These are phyloP conservation scores for Melinaea menophilus DNA, from an alignment of 2,888 invertebrate genomes.

Conservation along the genomic window DNA sequence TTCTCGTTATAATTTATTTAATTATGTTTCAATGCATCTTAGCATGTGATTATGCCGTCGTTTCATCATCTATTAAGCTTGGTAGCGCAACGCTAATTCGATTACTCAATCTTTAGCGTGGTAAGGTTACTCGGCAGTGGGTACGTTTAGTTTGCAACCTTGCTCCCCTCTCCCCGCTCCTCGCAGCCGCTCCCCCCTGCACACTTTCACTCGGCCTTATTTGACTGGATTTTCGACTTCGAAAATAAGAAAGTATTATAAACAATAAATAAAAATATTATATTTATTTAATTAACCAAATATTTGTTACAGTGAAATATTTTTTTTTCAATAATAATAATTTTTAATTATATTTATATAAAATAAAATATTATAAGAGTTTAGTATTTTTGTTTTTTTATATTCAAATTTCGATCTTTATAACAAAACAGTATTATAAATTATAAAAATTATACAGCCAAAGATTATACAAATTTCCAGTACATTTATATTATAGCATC, in stretches of 20 bases:
- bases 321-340: no score
- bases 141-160: constrained; percentile 64
- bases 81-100: constrained; percentile 67
- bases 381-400: no score
- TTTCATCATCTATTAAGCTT: constrained; percentile 47
- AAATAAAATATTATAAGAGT: no score
- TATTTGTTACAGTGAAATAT: no score
- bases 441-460: not conserved
- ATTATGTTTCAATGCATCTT: not conserved
- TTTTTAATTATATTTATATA: no score
- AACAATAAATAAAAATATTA: not conserved
- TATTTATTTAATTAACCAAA: no score
- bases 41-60: constrained; percentile 2
- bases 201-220: constrained; percentile 66
- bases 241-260: constrained; percentile 16
- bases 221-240: constrained; percentile 47
- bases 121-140: constrained; percentile 40
- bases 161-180: constrained; percentile 48
- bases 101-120: constrained; percentile 72
- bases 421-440: not conserved
- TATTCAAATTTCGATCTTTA: not conserved
- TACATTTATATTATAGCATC: not conserved
- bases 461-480: not conserved
- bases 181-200: constrained; percentile 38
- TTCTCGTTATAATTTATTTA: not conserved